phyloP scores from a whole-genome alignment of 2,113 vertebrate genomes.

The Mionectes macconnelli region DNA sequence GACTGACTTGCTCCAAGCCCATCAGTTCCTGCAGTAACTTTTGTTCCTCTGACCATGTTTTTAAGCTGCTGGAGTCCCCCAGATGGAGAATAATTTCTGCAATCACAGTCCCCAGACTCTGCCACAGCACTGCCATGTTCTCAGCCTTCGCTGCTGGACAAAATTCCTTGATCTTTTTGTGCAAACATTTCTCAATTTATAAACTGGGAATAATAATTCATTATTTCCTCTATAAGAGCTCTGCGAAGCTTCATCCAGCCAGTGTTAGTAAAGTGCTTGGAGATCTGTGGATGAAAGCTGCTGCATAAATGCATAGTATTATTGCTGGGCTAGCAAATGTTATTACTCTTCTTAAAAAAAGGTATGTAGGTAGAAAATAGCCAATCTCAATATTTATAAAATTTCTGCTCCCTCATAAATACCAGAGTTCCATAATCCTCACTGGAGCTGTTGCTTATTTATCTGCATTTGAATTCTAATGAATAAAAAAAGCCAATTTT shows the following conservation, averaged over 20 bases:
- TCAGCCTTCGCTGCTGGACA: background rate
- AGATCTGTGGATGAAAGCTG: conserved; percentile 22
- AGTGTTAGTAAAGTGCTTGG: background rate
- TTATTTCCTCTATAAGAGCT: background rate
- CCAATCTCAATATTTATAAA: conserved; percentile 67
- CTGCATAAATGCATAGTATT: conserved; percentile 46
- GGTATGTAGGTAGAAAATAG: conserved; percentile 52
- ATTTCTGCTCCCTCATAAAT: conserved; percentile 52
- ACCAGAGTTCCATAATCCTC: conserved; percentile 31
- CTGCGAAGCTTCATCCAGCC: conserved; percentile 1
- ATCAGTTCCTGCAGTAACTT: background rate
- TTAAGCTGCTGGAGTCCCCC: background rate
- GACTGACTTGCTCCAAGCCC: background rate
- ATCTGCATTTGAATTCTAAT: conserved; percentile 64
- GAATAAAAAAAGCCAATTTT: conserved; percentile 18
- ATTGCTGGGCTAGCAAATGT: conserved; percentile 35
- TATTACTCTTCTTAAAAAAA: background rate
- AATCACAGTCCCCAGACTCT: background rate
- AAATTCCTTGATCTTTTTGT: background rate
- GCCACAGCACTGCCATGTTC: background rate
- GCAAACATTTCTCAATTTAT: conserved; percentile 13
- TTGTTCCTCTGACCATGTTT: background rate
- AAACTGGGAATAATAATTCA: conserved; percentile 5
- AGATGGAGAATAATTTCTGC: background rate
- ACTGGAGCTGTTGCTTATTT: conserved; percentile 38